Evolutionary conservation across 2,888 invertebrate genomes (phyloP), one percentile per base, ranked within the genome.

Genomic region (Cylloceria caligata): DNA sequence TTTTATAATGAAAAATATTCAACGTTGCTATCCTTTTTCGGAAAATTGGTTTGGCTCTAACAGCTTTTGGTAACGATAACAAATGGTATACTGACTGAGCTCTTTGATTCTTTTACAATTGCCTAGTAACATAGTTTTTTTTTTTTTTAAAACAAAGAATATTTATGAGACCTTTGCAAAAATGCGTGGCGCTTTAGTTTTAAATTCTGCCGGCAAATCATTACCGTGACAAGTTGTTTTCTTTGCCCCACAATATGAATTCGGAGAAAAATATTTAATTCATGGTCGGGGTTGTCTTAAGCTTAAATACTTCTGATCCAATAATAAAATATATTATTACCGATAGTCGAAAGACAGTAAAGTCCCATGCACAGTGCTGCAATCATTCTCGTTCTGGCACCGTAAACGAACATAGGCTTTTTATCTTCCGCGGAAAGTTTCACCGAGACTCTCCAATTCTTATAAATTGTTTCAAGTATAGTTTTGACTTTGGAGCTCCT

Each of bases 361-460:
- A 69, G 39, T 55, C 69, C 55, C 24, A 49, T 55, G 57, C 47
- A 74, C 7, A 68, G 11, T 64, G 57, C 47, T 13, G 71, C 65
- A n/a, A 82, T 62, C 7, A n/a, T 24, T 39, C 69, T 55, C 39
- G 69, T 55, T 69, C n/a, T 55, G 0, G 27, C 24, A 24, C 52
- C 36, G 9, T 69, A 69, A 3, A 39, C 4, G 19, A 39, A 9
- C 69, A 55, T 55, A 13, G 52, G 49, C 47, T 55, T 69, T 39
- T 39, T 55, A 16, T 55, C 55, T 13, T 55, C 39, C 1, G 13
- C 27, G 3, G 52, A 24, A 3, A 55, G 36, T 39, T 55, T 24
- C 52, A 21, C 24, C 21, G 52, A 55, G 7, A 13, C 13, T 39
- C 21, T 24, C 52, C 39, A 69, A 69, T 69, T 39, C 3, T 69